Evolutionary conservation across 1,140 invertebrate genomes (phyloP).

Genomic region (Solenopsis fugax): DNA sequence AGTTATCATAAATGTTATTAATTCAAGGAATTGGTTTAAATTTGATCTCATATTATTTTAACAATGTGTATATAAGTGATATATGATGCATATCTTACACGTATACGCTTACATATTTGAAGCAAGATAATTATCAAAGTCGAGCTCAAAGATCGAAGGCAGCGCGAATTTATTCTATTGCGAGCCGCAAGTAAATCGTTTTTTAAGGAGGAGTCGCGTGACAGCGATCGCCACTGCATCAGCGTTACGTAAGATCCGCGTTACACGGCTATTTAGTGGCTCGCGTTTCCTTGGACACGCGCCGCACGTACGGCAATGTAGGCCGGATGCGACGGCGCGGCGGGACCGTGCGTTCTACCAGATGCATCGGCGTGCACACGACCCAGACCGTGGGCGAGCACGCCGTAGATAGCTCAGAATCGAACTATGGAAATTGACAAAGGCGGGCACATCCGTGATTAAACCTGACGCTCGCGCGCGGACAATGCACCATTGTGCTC

Average conservation of each 20-base stretch:
- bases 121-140: constrained; percentile 4
- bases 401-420: constrained; percentile 65
- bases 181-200: constrained; percentile 20
- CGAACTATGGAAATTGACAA: constrained; percentile 82
- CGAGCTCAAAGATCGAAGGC: not conserved
- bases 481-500: constrained; percentile 80
- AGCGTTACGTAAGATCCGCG: constrained; percentile 54
- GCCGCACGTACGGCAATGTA: constrained; percentile 26
- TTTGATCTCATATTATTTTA: no score
- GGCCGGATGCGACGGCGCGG: constrained; percentile 44
- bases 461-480: constrained; percentile 76
- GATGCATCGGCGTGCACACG: constrained; percentile 56
- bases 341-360: constrained; percentile 10
- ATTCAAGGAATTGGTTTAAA: no score
- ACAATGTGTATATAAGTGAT: no score
- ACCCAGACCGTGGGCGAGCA: constrained; percentile 71
- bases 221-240: constrained; percentile 35
- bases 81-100: not conserved
- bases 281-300: constrained; percentile 51
- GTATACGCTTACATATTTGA: not conserved
- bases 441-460: constrained; percentile 81
- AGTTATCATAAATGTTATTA: no score
- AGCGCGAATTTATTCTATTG: constrained; percentile 2
- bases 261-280: constrained; percentile 48
- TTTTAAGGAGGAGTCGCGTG: constrained; percentile 46